Percentiles rank a stretch among this genome's conserved stretches.
These are phyloP conservation scores for Cyphomyrmex costatus DNA, from an alignment of 1,140 invertebrate genomes.

Conservation along the genomic window DNA sequence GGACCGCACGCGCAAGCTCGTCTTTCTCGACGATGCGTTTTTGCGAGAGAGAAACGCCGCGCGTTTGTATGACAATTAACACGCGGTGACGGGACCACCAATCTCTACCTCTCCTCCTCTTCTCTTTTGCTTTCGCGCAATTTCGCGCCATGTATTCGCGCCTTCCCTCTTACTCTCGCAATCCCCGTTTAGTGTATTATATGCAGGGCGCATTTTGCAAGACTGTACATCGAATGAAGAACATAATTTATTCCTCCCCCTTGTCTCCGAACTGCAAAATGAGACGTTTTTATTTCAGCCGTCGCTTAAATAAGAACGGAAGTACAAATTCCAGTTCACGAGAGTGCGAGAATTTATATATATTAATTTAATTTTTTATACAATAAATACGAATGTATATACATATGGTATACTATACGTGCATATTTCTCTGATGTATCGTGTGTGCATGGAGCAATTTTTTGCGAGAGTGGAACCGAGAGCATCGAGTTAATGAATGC, in stretches of 20 bases:
- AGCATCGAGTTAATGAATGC: conserved; percentile 44
- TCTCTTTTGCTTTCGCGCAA: conserved; percentile 46
- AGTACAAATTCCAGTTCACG: not conserved
- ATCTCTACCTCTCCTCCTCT: conserved; percentile 45
- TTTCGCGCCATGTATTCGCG: conserved; percentile 9
- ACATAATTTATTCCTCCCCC: not conserved
- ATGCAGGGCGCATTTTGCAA: not conserved
- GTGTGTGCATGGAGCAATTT: not conserved
- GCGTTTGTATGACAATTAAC: conserved; percentile 82
- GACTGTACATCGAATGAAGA: conserved; percentile 2
- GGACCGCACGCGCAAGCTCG: not conserved
- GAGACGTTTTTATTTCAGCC: conserved; percentile 8
- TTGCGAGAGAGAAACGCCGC: conserved; percentile 69
- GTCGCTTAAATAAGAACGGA: not conserved
- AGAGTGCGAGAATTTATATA: not conserved
- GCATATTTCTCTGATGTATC: not conserved
- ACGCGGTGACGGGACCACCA: conserved; percentile 75
- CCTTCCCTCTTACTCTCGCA: not conserved
- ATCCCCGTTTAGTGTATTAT: not conserved
- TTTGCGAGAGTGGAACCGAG: not conserved
- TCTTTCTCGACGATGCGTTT: conserved; percentile 68
- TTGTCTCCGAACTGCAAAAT: not conserved
- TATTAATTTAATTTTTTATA: not conserved
- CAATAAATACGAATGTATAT: conserved; percentile 17
- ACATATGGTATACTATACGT: not conserved